Base-by-base conservation (phyloP, 2,797 vertebrate genomes). In the Sandelia bainsii region DNA sequence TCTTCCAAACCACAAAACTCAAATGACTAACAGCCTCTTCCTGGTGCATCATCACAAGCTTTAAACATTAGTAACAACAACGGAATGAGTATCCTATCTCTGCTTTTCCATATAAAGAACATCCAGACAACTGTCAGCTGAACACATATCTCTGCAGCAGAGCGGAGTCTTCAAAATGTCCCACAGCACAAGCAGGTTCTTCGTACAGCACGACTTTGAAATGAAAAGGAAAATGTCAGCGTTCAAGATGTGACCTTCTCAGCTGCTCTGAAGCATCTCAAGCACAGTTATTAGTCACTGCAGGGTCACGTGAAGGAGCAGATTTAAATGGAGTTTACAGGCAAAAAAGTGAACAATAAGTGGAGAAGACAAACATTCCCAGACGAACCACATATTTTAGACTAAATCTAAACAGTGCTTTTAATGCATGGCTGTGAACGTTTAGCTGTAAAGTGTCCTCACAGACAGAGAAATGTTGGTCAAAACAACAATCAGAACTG, bases 1-100 rank as follows among this genome's bases (percentile, higher is more conserved):
- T 39, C 6, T 20, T 65, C 67, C 60, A 72, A 79, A 87, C 87
- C 84, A 42, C 81, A 71, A 46, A 72, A 62, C 72, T 69, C n/a
- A 63, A 73, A 74, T 73, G 83, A 86, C 71, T 67, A 77, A 74
- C 74, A 71, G 75, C 70, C 56, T 67, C 70, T 65, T 70, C 66
- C 69, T 51, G n/a, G 25, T 58, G 74, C 17, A 59, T 71, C 74
- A 50, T 61, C 48, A 3, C 1, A 3, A 44, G 59, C 70, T 73
- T 82, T 79, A 44, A 72, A 75, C 75, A 68, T 17, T 3, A 27
- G 56, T 50, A 75, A 63, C 42, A 52, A 48, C 54, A 27, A 34
- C 67, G 29, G 29, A 80, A 62, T 20, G 34, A 83, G 64, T 39
- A 19, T 58, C 57, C 37, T 27, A 19, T 10, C 0, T 20, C 23